Percentiles rank a stretch among this genome's conserved stretches.
Evolutionary conservation across 2,888 invertebrate species (phyloP).

Genomic region (Nephrocerus scutellatus): DNA sequence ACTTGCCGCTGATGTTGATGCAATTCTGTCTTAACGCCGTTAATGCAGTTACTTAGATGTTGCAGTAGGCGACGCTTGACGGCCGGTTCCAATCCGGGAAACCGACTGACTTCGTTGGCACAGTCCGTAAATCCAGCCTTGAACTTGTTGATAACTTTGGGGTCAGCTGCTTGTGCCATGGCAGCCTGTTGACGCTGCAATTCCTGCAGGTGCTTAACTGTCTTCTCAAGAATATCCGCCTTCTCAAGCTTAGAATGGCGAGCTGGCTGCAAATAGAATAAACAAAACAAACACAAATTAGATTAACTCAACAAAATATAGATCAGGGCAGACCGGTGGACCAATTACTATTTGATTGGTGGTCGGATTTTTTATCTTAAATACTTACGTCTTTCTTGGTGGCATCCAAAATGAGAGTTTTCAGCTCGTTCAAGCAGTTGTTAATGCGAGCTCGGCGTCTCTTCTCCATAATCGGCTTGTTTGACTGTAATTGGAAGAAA

Average conservation of each 20-base stretch:
- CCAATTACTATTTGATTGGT: not conserved
- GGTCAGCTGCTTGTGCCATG: conserved; percentile 75
- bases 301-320: conserved; percentile 12
- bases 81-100: conserved; percentile 65
- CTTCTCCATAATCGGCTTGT: conserved; percentile 92
- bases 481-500: conserved; percentile 58
- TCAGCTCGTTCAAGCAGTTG: conserved; percentile 79
- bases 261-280: conserved; percentile 63
- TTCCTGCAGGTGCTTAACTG: conserved; percentile 85
- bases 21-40: conserved; percentile 45
- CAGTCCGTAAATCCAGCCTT: conserved; percentile 84
- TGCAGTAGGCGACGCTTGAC: conserved; percentile 67
- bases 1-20: conserved; percentile 40
- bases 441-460: conserved; percentile 82
- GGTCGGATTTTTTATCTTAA: conserved; percentile 2
- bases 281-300: conserved; percentile 3
- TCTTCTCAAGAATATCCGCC: conserved; percentile 92
- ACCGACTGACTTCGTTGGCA: conserved; percentile 72
- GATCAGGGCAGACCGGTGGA: conserved; percentile 1
- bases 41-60: conserved; percentile 67
- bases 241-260: conserved; percentile 93
- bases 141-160: conserved; percentile 76
- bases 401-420: conserved; percentile 75
- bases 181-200: conserved; percentile 81
- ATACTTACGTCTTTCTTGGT: conserved; percentile 84